phyloP scores from a whole-genome alignment of 1,140 invertebrate genomes.

The Paramacrobiotus metropolitanus region DNA sequence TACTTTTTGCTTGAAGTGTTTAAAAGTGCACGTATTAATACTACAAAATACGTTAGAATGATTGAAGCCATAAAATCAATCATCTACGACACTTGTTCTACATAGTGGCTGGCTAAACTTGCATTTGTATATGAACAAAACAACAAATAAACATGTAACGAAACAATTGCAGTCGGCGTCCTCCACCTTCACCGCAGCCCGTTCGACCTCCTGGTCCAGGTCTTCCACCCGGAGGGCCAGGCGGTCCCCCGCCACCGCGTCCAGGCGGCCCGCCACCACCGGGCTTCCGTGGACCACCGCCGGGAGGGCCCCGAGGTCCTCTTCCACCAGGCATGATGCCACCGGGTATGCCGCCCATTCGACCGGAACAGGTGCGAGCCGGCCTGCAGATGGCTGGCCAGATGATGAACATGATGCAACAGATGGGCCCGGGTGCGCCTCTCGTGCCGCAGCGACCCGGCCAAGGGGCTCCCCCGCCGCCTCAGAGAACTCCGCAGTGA shows the following conservation, averaged over 20 bases:
- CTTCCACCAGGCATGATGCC: neutral
- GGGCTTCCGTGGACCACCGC: neutral
- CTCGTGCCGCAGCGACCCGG: neutral
- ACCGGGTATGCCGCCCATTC: neutral
- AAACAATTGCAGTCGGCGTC: neutral
- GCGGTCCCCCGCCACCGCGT: neutral
- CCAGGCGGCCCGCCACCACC: neutral
- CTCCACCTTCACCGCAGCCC: neutral
- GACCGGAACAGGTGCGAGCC: neutral
- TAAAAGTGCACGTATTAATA: too few species aligned
- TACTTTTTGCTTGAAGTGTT: too few species aligned
- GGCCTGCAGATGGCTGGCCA: neutral
- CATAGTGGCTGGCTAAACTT: neutral
- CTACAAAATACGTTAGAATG: too few species aligned
- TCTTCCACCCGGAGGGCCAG: neutral
- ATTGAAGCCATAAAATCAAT: too few species aligned
- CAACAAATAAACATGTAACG: neutral
- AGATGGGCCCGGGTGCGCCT: neutral
- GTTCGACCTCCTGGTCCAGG: neutral
- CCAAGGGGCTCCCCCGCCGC: neutral
- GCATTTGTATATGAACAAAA: neutral
- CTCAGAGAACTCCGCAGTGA: conserved; percentile 2
- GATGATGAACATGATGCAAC: conserved; percentile 2
- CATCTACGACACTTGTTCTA: too few species aligned
- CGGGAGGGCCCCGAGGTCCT: neutral